Conservation (phyloP, 2,888 invertebrate species). For the Tipula unca region DNA sequence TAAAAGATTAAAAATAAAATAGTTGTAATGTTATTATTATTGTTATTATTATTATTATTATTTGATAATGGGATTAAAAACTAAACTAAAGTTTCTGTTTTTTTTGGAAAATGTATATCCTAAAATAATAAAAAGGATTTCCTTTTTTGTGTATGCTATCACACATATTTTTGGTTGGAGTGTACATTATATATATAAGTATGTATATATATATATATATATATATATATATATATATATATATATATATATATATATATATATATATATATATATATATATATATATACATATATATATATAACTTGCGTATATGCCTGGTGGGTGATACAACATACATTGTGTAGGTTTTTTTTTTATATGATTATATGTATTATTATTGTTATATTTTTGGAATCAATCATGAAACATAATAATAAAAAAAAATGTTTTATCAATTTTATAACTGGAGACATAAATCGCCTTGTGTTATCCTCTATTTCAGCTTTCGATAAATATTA, state of each 20-base stretch:
- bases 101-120: background rate
- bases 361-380: background rate
- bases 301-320: too few species aligned
- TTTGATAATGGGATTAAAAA: slow-evolving; percentile 14
- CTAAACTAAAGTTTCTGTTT: background rate
- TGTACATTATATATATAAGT: background rate
- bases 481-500: background rate
- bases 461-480: background rate
- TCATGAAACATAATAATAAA: background rate
- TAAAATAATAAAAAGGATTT: background rate
- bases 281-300: too few species aligned
- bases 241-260: background rate
- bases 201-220: background rate
- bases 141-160: background rate
- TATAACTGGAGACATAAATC: background rate
- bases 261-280: background rate
- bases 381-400: background rate
- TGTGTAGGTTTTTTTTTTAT: background rate
- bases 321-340: background rate
- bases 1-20: slow-evolving; percentile 14
- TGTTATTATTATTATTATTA: background rate
- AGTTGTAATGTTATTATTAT: slow-evolving; percentile 1
- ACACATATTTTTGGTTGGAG: background rate
- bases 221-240: background rate
- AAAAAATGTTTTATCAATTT: background rate